These are phyloP conservation scores for Cirrhinus molitorella DNA, from an alignment of 2,797 vertebrate species.

Conservation along the genomic window DNA sequence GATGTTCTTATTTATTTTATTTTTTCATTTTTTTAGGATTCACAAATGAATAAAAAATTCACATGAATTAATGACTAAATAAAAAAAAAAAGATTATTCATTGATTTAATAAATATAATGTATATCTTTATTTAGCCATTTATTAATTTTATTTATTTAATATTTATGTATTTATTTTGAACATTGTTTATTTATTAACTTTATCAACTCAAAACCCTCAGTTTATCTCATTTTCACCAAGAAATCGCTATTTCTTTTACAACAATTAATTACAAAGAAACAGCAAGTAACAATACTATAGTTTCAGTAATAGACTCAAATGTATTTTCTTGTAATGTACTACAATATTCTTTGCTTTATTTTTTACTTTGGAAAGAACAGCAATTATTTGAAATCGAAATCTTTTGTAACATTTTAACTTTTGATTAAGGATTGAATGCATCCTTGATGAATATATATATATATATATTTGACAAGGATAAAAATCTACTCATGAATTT, in stretches of 20 bases:
- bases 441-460: not conserved
- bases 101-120: not conserved
- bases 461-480: not conserved
- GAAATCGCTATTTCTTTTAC: not conserved
- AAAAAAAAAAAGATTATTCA: not conserved
- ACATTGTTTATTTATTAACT: not conserved
- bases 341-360: not conserved
- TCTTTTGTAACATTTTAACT: not conserved
- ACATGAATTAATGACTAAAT: not conserved
- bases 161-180: not conserved
- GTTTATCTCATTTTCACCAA: not conserved
- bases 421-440: too few species aligned
- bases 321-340: not conserved
- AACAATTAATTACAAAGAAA: not conserved
- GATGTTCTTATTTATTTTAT: too few species aligned
- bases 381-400: not conserved
- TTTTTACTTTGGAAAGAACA: not conserved
- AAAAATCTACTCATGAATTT: constrained; percentile 11
- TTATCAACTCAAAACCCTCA: not conserved
- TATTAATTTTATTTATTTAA: not conserved
- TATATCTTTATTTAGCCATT: not conserved
- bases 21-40: not conserved
- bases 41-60: not conserved
- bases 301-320: too few species aligned
- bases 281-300: not conserved